Base-by-base conservation (phyloP, 2,888 invertebrate species). In the Dolichomitus sp. region DNA sequence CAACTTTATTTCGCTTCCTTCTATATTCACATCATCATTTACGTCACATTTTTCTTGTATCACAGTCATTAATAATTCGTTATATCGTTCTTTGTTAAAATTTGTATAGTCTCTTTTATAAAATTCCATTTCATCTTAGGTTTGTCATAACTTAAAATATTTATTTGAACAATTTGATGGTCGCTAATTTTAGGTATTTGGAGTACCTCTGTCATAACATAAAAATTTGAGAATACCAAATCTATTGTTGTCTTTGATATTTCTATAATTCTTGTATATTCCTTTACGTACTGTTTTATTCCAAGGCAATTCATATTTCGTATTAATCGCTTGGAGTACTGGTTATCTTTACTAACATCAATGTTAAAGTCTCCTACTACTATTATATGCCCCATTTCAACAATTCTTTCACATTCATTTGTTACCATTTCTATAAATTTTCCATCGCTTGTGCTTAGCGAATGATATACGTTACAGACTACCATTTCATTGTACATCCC, bases 211-310 rank as follows among this genome's bases (percentile, higher is more conserved):
- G 73, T 73, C 23, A 27, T 14, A 23, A 61, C n/a, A 27, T 61
- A 48, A 27, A 73, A 61, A 27, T 73, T 73, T 14, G 73, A 45
- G 45, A 59, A 61, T 33, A 48, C 73, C 23, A 73, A 48, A 48
- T 73, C 73, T n/a, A 73, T 73, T n/a, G 30, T 27, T 9, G 61
- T 73, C 33, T 59, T 61, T 5, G 73, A 73, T 30, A 12, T 59
- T 14, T 48, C 30, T 7, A 42, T 73, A 7, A 37, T 27, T 61
- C 73, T 73, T 17, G 73, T 73, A 33, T 37, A 27, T 14, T 33
- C 40, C 1, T 0, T 59, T 4, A 61, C 30, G 23, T 59, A 57
- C 48, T 73, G 73, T 11, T 45, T 33, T 12, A 73, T 12, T 27
- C 57, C 61, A 1, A 73, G 12, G 27, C 48, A 59, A 1, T 19